These are phyloP conservation scores for Drosophila rellima DNA, from an alignment of 2,888 invertebrate species.

Conservation along the genomic window DNA sequence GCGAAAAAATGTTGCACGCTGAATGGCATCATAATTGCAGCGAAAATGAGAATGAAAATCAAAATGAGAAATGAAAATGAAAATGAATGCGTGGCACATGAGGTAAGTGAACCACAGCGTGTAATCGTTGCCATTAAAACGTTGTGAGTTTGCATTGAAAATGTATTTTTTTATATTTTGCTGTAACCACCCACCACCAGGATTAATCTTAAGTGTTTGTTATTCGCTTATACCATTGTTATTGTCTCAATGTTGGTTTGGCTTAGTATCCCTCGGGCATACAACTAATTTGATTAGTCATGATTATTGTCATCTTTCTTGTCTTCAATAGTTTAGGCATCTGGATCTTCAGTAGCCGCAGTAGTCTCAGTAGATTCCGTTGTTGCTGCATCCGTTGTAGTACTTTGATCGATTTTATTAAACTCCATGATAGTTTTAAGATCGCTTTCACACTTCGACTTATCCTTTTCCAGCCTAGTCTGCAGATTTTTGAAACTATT, in stretches of 20 bases:
- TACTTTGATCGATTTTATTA: not conserved
- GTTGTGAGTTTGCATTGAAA: conserved; percentile 30
- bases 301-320: not conserved
- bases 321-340: not conserved
- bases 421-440: not conserved
- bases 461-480: not conserved
- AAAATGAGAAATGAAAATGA: conserved; percentile 36
- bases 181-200: conserved; percentile 27
- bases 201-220: conserved; percentile 7
- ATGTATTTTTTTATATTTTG: conserved; percentile 16
- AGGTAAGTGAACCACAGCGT: conserved; percentile 15
- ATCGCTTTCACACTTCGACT: not conserved
- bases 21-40: conserved; percentile 61
- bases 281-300: not conserved
- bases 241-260: not conserved
- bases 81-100: conserved; percentile 42
- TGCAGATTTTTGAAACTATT: not conserved
- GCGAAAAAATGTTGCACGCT: conserved; percentile 40
- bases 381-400: not conserved
- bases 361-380: not conserved
- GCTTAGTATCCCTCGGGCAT: not conserved
- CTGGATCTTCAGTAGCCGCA: too few species aligned
- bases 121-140: conserved; percentile 29
- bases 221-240: not conserved
- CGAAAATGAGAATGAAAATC: conserved; percentile 28